phyloP scores from a whole-genome alignment of 2,113 vertebrate genomes.

The Lampris megalopsis region DNA sequence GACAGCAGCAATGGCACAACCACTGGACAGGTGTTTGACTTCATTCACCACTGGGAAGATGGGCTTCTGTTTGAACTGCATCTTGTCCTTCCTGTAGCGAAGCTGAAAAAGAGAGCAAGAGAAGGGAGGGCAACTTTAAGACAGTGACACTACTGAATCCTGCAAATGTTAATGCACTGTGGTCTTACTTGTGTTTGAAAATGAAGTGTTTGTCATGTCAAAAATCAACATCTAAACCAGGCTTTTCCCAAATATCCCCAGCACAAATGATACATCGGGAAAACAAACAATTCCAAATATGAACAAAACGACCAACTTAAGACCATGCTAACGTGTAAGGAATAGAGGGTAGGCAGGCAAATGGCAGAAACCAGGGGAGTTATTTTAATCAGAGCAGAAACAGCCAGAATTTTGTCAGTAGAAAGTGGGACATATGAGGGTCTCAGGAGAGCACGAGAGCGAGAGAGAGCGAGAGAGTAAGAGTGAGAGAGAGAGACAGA shows the following conservation, averaged over 20 bases:
- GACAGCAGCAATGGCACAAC: slow-evolving; percentile 88
- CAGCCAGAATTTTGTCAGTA: slow-evolving; percentile 41
- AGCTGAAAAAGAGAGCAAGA: slow-evolving; percentile 76
- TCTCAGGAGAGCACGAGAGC: slow-evolving; percentile 45
- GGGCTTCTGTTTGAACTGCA: slow-evolving; percentile 84
- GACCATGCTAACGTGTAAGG: slow-evolving; percentile 36
- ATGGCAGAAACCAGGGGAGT: slow-evolving; percentile 10
- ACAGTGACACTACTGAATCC: neutral
- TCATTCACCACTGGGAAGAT: slow-evolving; percentile 86
- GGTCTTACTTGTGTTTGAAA: neutral
- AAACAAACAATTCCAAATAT: slow-evolving; percentile 10
- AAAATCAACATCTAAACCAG: slow-evolving; percentile 2
- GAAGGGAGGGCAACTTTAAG: slow-evolving; percentile 30
- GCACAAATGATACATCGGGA: neutral
- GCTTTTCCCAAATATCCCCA: slow-evolving; percentile 19
- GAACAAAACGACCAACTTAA: slow-evolving; percentile 24
- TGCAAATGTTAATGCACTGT: neutral
- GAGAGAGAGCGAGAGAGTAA: slow-evolving; percentile 8
- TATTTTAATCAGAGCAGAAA: slow-evolving; percentile 29
- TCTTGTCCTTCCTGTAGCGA: slow-evolving; percentile 92
- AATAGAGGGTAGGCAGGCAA: slow-evolving; percentile 29
- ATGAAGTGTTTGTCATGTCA: neutral
- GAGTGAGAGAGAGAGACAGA: slow-evolving; percentile 22
- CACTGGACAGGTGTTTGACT: slow-evolving; percentile 88
- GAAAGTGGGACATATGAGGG: slow-evolving; percentile 56